phyloP scores from a whole-genome alignment of 2,797 vertebrate species.

The Alfaro cultratus region DNA sequence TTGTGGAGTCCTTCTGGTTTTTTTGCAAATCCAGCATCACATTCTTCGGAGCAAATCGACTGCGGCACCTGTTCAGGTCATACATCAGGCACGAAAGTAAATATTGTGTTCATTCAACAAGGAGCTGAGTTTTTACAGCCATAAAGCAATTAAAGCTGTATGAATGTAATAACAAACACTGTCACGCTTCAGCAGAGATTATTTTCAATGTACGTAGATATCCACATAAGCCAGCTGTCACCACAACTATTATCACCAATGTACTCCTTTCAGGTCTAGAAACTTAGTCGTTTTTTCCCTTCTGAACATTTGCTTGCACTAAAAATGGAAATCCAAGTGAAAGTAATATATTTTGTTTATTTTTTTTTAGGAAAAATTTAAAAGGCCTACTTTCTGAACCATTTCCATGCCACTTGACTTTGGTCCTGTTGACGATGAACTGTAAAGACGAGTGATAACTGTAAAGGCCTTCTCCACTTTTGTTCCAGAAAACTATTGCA shows the following conservation, averaged over 20 bases:
- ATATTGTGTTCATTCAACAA: neutral
- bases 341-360: neutral
- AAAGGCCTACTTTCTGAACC: slow-evolving; percentile 39
- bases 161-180: neutral
- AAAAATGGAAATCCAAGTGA: neutral
- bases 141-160: neutral
- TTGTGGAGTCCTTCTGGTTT: slow-evolving; percentile 50
- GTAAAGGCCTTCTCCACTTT: slow-evolving; percentile 61
- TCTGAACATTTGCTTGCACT: neutral
- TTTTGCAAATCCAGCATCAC: slow-evolving; percentile 67
- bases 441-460: slow-evolving; percentile 35
- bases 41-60: slow-evolving; percentile 76
- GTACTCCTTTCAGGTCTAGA: neutral
- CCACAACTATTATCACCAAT: neutral
- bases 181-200: neutral
- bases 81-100: neutral
- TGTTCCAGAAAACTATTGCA: slow-evolving; percentile 81
- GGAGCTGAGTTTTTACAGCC: too few relatives aligned
- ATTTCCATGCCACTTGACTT: slow-evolving; percentile 76
- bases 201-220: neutral
- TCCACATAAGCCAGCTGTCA: neutral
- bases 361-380: neutral
- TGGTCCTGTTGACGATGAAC: slow-evolving; percentile 63
- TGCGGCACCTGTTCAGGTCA: slow-evolving; percentile 66
- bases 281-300: neutral